Conservation (phyloP, 2,113 vertebrate genomes). For the Spilogale gracilis region DNA sequence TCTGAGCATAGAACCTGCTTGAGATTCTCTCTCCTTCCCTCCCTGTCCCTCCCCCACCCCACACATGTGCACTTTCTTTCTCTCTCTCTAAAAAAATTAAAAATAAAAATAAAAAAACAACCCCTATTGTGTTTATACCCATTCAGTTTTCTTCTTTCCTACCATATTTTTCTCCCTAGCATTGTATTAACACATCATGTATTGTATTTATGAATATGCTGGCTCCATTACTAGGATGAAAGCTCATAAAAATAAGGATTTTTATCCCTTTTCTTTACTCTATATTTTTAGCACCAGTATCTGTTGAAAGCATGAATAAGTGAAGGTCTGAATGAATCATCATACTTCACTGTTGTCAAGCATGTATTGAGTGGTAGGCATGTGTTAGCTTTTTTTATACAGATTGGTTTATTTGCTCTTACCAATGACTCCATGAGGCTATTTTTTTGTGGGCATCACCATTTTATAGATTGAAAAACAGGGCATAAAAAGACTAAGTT, state of each 20-base stretch:
- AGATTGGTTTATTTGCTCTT: neutral
- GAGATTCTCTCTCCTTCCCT: too few relatives aligned
- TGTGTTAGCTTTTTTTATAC: neutral
- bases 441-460: neutral
- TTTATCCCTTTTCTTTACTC: neutral
- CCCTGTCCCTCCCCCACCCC: too few relatives aligned
- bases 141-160: neutral
- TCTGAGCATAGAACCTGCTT: too few relatives aligned
- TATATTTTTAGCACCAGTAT: neutral
- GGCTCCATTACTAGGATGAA: neutral
- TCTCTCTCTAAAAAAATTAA: too few relatives aligned
- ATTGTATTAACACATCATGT: neutral
- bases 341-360: neutral
- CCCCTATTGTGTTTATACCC: neutral
- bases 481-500: neutral
- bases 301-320: conserved; percentile 1
- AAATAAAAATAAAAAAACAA: neutral
- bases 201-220: neutral
- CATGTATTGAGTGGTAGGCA: neutral
- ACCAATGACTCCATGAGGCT: neutral
- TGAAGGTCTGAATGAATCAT: conserved; percentile 11
- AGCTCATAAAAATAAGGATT: neutral
- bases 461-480: neutral
- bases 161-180: neutral
- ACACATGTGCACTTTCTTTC: too few relatives aligned